A percentile compares a stretch with the other conserved stretches of the same genome.
Evolutionary conservation across 2,113 vertebrate species (phyloP).

Genomic region (Platanista minor): DNA sequence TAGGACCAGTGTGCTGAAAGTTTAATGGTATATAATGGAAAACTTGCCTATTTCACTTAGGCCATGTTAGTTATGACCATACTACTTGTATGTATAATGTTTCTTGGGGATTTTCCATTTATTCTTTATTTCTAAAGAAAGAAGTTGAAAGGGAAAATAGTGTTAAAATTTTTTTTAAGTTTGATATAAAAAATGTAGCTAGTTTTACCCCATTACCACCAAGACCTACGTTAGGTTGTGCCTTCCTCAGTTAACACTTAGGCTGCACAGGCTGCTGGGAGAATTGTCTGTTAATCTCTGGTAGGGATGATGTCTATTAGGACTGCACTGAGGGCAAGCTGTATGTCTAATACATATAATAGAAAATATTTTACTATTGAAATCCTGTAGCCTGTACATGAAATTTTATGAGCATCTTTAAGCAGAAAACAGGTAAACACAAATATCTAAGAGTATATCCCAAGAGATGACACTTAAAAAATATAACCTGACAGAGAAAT

Average conservation of each 20-base stretch:
- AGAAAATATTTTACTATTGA: conserved; percentile 24
- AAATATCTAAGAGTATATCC: conserved; percentile 38
- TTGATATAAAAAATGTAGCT: neutral
- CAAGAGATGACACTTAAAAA: conserved; percentile 44
- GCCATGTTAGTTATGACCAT: neutral
- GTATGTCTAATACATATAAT: conserved; percentile 21
- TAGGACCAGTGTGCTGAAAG: neutral
- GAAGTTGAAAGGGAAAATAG: neutral
- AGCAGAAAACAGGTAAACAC: conserved; percentile 19
- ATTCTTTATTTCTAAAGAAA: conserved; percentile 47
- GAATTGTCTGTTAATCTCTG: neutral
- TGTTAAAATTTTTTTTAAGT: neutral
- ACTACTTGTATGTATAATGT: neutral
- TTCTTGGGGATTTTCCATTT: conserved; percentile 31
- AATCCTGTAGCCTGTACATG: neutral
- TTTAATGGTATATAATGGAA: neutral
- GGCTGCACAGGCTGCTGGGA: neutral
- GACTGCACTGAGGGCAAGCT: neutral
- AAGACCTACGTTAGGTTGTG: neutral
- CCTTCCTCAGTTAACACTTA: neutral
- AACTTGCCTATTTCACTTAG: conserved; percentile 17
- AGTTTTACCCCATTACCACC: neutral
- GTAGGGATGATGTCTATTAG: neutral
- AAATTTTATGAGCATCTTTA: conserved; percentile 30
- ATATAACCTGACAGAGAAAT: neutral